These are phyloP conservation scores for Limanda limanda DNA, from an alignment of 2,113 vertebrate species.

Conservation along the genomic window DNA sequence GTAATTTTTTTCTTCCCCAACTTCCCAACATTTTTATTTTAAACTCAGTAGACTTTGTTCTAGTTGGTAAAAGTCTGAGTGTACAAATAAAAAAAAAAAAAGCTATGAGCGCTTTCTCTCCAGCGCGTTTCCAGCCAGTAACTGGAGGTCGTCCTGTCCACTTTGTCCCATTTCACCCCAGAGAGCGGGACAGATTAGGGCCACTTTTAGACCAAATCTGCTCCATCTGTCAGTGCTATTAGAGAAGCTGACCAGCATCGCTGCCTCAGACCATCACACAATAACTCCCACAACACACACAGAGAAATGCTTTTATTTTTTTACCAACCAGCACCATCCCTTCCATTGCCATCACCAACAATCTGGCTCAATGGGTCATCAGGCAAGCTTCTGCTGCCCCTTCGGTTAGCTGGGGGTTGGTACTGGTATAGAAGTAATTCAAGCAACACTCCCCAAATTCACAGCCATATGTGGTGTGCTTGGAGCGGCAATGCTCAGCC, in stretches of 20 bases:
- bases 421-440: slow-evolving; percentile 63
- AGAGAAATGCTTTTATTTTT: slow-evolving; percentile 7
- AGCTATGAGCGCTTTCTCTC: slow-evolving; percentile 8
- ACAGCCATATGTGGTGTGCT: slow-evolving; percentile 88
- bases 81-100: not conserved
- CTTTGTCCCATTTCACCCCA: slow-evolving; percentile 54
- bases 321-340: slow-evolving; percentile 38
- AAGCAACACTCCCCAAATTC: slow-evolving; percentile 87
- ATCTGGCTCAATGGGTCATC: slow-evolving; percentile 48
- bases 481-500: slow-evolving; percentile 83
- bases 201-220: slow-evolving; percentile 81
- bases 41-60: not conserved
- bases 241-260: slow-evolving; percentile 76
- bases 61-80: not conserved
- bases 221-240: slow-evolving; percentile 84
- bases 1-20: too few species aligned
- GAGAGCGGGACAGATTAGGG: slow-evolving; percentile 66
- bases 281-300: not conserved
- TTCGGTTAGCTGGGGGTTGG: slow-evolving; percentile 38
- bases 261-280: slow-evolving; percentile 34
- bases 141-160: slow-evolving; percentile 44
- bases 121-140: slow-evolving; percentile 19
- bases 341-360: slow-evolving; percentile 44
- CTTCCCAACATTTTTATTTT: not conserved
- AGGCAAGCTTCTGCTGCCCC: slow-evolving; percentile 43